Conservation (phyloP, 2,888 invertebrate genomes). For the Nysson spinosus region DNA sequence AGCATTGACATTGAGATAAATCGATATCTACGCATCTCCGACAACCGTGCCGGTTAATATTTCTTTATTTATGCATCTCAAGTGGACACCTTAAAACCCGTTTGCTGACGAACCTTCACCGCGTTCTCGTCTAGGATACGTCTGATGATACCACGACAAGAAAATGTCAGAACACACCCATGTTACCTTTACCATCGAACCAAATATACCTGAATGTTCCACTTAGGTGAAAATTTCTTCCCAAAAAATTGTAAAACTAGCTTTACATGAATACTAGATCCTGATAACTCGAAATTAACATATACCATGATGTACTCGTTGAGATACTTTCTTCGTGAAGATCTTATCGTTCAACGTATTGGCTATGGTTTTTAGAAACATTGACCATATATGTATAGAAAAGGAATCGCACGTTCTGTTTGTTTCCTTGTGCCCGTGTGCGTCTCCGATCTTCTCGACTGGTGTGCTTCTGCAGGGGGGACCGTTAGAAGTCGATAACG, state of each 20-base stretch:
- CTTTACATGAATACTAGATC: no score
- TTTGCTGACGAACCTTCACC: constrained; percentile 66
- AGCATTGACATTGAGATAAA: constrained; percentile 72
- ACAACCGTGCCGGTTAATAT: constrained; percentile 70
- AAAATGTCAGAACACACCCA: constrained; percentile 27
- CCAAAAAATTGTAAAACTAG: no score
- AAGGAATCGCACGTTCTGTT: constrained; percentile 50
- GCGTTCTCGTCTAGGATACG: constrained; percentile 56
- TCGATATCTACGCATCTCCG: constrained; percentile 66
- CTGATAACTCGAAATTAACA: constrained; percentile 12
- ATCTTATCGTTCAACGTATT: constrained; percentile 40
- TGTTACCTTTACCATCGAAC: neutral
- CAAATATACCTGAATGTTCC: no score
- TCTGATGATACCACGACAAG: constrained; percentile 41
- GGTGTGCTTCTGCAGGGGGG: constrained; percentile 43
- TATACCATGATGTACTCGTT: constrained; percentile 34
- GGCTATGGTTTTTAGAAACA: constrained; percentile 35
- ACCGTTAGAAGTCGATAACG: constrained; percentile 63
- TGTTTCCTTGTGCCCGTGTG: constrained; percentile 51
- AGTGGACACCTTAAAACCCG: constrained; percentile 65
- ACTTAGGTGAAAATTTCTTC: no score
- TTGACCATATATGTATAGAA: constrained; percentile 40
- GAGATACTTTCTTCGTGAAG: constrained; percentile 27
- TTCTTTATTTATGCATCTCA: constrained; percentile 73
- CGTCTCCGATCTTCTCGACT: constrained; percentile 47